A percentile compares a stretch with the other conserved stretches of the same genome.
Conservation (phyloP, 2,797 vertebrate genomes). For the Schizothorax lantsangensis region DNA sequence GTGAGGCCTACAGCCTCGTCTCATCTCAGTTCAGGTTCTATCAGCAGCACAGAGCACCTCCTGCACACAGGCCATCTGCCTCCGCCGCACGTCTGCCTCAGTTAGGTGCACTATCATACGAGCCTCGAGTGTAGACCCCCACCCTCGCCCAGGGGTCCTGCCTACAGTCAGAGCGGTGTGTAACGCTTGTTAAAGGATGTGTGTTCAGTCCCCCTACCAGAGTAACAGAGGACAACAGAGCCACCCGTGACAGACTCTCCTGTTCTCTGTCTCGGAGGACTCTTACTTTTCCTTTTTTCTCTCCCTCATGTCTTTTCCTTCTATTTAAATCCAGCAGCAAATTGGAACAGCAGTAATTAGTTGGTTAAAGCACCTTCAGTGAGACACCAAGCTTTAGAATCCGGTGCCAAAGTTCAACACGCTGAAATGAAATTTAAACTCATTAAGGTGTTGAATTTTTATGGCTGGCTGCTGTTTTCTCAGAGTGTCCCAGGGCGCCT, state of each 20-base stretch:
- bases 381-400: slow-evolving; percentile 76
- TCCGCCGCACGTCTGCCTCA: neutral
- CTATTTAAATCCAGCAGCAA: slow-evolving; percentile 71
- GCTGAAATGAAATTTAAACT: slow-evolving; percentile 90
- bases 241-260: neutral
- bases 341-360: slow-evolving; percentile 85
- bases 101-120: slow-evolving; percentile 18
- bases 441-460: slow-evolving; percentile 92
- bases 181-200: slow-evolving; percentile 41
- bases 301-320: slow-evolving; percentile 36
- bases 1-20: neutral
- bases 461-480: slow-evolving; percentile 87
- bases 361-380: slow-evolving; percentile 70
- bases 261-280: slow-evolving; percentile 8
- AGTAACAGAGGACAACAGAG: slow-evolving; percentile 34
- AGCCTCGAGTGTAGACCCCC: neutral
- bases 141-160: slow-evolving; percentile 14
- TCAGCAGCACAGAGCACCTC: neutral
- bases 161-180: slow-evolving; percentile 13
- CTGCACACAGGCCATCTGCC: slow-evolving; percentile 31
- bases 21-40: slow-evolving; percentile 31
- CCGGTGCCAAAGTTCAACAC: slow-evolving; percentile 85
- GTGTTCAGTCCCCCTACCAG: slow-evolving; percentile 28
- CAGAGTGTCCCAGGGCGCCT: slow-evolving; percentile 86
- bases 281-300: slow-evolving; percentile 37